Base-by-base conservation (phyloP, 2,797 vertebrate species). In the Microctenopoma stevenorrisi region DNA sequence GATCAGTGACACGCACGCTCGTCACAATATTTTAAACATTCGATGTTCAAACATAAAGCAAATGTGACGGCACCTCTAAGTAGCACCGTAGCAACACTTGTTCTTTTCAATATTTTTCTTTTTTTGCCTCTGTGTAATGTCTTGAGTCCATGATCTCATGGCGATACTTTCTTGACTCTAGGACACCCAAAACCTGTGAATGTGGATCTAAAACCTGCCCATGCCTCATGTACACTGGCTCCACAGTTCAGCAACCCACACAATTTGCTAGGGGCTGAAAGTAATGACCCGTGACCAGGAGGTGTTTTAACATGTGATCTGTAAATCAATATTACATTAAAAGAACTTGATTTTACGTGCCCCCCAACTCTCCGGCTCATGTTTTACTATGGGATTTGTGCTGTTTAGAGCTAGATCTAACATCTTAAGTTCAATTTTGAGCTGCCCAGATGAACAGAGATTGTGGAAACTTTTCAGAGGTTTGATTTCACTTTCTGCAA, bases 291-390 rank as follows among this genome's bases (percentile, higher is more conserved):
- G 10, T 88, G 88, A 90, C 88, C 4, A 22, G 79, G 82, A 81
- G 78, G 76, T 83, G 79, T 84, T 90, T 86, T 82, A 87, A 86
- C 78, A 80, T 78, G 84, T 69, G 79, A 86, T 91, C 85, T 90
- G 89, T 90, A 93, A 92, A 91, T 90, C 89, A 92, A 91, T 92
- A 91, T 88, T 81, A 78, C 90, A 89, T 91, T 91, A 89, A 91
- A 91, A 90, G 85, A 72, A 71, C 57, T 71, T 72, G 60, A 79
- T 84, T 92, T 87, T 86, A 88, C 73, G 84, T 79, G 58, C 68
- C 88, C 64, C 87, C 90, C 84, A 91, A 92, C 86, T 92, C 89
- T 90, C 52, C 75, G 72, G 86, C 90, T 92, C 90, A 61, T 88
- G 88, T 93, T 92, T 91, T 92, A 35, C 33, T 8, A 92, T 64